A percentile compares a stretch with the other conserved stretches of the same genome.
These are phyloP conservation scores for Troides helena DNA, from an alignment of 2,888 invertebrate genomes.

Conservation along the genomic window DNA sequence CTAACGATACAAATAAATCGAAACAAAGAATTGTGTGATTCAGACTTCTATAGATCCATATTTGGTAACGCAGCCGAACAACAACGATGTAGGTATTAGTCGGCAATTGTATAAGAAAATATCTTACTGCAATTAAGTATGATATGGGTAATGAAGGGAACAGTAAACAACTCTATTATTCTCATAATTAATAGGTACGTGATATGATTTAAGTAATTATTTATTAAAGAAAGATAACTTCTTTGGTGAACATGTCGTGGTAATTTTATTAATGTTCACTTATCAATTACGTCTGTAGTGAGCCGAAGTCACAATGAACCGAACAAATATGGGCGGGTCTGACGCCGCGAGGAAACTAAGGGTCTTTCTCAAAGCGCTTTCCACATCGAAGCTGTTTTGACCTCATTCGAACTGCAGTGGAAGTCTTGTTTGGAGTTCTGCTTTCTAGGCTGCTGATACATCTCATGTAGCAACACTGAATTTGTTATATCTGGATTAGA, in stretches of 20 bases:
- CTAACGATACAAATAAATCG: not conserved
- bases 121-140: constrained; percentile 54
- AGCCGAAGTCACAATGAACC: no score
- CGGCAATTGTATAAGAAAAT: constrained; percentile 54
- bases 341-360: no score
- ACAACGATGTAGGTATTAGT: constrained; percentile 35
- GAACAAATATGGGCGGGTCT: no score
- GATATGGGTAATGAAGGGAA: constrained; percentile 52
- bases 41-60: constrained; percentile 23
- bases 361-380: no score
- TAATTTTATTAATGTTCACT: constrained; percentile 17
- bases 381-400: no score
- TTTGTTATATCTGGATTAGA: no score
- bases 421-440: no score
- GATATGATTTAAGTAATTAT: constrained; percentile 50
- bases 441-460: no score
- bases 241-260: constrained; percentile 8
- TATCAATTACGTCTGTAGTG: not conserved
- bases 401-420: no score
- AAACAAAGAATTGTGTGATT: constrained; percentile 14
- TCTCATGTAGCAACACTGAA: no score
- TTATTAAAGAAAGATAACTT: constrained; percentile 38
- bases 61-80: constrained; percentile 42
- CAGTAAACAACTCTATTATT: constrained; percentile 65
- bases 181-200: constrained; percentile 60